Evolutionary conservation across 2,113 vertebrate species (phyloP).

Genomic region (Dasyornis broadbenti): DNA sequence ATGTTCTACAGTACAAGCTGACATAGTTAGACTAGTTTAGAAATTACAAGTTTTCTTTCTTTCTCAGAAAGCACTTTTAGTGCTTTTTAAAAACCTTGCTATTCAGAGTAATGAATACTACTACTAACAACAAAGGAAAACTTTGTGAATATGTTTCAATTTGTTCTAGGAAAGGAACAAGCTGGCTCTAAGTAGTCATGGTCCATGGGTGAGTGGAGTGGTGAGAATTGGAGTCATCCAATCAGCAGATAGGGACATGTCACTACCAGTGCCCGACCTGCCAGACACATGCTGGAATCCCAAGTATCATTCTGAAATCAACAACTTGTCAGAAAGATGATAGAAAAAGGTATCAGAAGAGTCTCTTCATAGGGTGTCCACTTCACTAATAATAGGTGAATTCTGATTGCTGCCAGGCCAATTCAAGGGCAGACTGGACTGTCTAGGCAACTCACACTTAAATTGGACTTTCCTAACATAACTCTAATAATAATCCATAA

Average conservation of each 20-base stretch:
- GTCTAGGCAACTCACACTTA: neutral
- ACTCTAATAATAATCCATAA: neutral
- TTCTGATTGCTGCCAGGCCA: neutral
- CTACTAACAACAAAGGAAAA: neutral
- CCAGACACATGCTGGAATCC: neutral
- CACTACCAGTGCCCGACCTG: neutral
- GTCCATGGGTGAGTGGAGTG: neutral
- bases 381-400: neutral
- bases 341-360: neutral
- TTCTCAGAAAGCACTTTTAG: too few species aligned
- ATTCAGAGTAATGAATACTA: neutral
- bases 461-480: neutral
- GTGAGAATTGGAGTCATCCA: neutral
- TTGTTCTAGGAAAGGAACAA: neutral
- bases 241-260: fast-evolving
- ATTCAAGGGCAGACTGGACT: neutral
- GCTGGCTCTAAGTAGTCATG: neutral
- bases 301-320: neutral
- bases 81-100: neutral
- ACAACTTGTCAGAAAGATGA: neutral
- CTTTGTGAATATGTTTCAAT: neutral
- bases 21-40: neutral
- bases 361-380: neutral
- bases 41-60: neutral
- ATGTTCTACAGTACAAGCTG: neutral